Evolutionary conservation across 1,140 invertebrate genomes (phyloP), one percentile per base, ranked within the genome.

Genomic region (Xylocopa sonorina): DNA sequence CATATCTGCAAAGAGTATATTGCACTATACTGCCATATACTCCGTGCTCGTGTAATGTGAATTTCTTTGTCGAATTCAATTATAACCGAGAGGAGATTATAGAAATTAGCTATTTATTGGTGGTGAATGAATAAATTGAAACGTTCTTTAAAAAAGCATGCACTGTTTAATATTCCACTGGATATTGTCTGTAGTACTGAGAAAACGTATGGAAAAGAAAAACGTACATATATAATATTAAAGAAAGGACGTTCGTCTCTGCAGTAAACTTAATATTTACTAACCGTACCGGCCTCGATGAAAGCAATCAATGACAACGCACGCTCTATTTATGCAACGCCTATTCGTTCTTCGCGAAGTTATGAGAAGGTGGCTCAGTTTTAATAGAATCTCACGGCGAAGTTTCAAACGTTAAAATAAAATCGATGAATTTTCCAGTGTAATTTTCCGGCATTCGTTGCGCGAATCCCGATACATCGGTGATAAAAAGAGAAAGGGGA

Each of bases 301-400:
- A 64, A 43, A 32, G 60, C 53, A 66, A 66, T 75, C 60, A 66
- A 66, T 69, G 66, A 68, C 27, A 21, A 27, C 29, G 29, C 32
- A 72, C 63, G 82, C 71, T 73, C 80, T 48, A 76, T 79, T 82
- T 84, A 67, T 46, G 43, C 80, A 32, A 46, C 68, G 58, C 62
- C 34, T 82, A 68, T 69, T 76, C 63, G 53, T 53, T 75, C 68
- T 79, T 78, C 63, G 46, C 27, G 34, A 82, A 84, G 60, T 84
- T 82, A 82, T 66, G 60, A 73, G 68, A n/a, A n/a, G 62, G 34
- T 68, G 82, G 69, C 81, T 79, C 79, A 81, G 38, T 83, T 73
- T 50, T 41, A 63, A 51, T 41, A n/a, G 63, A 64, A 78, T 58
- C 60, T 50, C 55, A 43, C 34, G 46, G 62, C 64, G 46, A 77